Evolutionary conservation across 2,797 vertebrate species (phyloP).

Genomic region (Malurus leucopterus): DNA sequence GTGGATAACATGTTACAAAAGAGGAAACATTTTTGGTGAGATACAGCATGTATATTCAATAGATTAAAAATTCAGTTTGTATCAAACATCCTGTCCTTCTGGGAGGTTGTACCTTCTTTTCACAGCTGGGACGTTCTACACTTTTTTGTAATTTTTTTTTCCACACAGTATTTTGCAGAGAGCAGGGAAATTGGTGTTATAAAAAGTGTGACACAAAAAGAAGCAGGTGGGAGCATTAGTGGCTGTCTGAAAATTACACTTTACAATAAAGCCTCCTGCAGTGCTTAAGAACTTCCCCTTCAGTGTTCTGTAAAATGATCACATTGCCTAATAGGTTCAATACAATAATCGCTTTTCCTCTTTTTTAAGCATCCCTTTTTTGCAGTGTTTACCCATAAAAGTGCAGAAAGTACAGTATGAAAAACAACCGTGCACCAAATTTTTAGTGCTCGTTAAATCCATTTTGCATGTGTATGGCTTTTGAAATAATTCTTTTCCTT

Average conservation of each 20-base stretch:
- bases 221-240: conserved; percentile 35
- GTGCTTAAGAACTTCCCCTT: conserved; percentile 26
- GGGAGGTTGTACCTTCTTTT: conserved; percentile 4
- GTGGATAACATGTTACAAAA: neutral
- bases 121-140: neutral
- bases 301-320: conserved; percentile 24
- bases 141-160: neutral
- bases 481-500: neutral
- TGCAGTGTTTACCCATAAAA: conserved; percentile 32
- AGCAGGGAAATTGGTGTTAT: conserved; percentile 4
- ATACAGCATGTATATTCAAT: neutral
- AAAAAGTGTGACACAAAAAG: conserved; percentile 19
- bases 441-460: conserved; percentile 7
- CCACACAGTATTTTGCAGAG: neutral
- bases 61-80: conserved; percentile 13
- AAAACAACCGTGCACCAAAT: conserved; percentile 30
- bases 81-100: neutral
- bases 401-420: conserved; percentile 11
- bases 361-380: conserved; percentile 2
- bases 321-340: conserved; percentile 20
- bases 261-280: conserved; percentile 30
- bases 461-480: neutral
- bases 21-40: neutral
- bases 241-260: conserved; percentile 39
- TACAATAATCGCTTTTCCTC: conserved; percentile 36